Evolutionary conservation across 2,888 invertebrate genomes (phyloP), one percentile per base, ranked within the genome.

Genomic region (Drosophila anceps): DNA sequence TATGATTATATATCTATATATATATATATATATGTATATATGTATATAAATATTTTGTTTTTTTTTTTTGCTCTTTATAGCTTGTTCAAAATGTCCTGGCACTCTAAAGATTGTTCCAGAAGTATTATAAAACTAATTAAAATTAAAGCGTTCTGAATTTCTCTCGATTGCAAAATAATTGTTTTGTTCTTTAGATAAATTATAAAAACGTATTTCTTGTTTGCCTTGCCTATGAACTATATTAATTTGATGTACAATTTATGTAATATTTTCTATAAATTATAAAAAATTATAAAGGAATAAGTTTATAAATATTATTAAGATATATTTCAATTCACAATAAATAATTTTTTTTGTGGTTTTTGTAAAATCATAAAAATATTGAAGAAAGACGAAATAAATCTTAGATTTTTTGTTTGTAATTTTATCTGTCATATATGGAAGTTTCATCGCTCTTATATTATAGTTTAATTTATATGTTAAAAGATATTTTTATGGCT

Each of bases 81-180:
- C 77, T 82, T 76, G 79, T 80, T 81, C 69, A 66, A 78, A 85
- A 92, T 92, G 92, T 92, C 92, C 92, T 92, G 92, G 92, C 92
- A 92, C 91, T 90, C 88, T 91, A 88, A 79, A 73, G 86, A 82
- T 67, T 71, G 69, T 82, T 90, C 82, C 81, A 80, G 82, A 90
- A 84, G 68, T 66, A 70, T 73, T 69, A 54, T 72, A 70, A 80
- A 81, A 83, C 77, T 79, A 72, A 81, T 73, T 81, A 58, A 84
- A 81, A 62, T 76, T 53, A 80, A 60, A 69, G 54, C 37, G 18
- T 65, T 66, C 24, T 33, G 61, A 74, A 69, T 55, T 69, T 18
- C 33, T 50, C 37, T 53, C n/a, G 43, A 48, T 41, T 41, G 48
- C 67, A 41, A 66, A 57, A 50, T 31, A 33, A 50, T 50, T 50